phyloP scores from a whole-genome alignment of 2,888 invertebrate species.

The Drosophila formosana region DNA sequence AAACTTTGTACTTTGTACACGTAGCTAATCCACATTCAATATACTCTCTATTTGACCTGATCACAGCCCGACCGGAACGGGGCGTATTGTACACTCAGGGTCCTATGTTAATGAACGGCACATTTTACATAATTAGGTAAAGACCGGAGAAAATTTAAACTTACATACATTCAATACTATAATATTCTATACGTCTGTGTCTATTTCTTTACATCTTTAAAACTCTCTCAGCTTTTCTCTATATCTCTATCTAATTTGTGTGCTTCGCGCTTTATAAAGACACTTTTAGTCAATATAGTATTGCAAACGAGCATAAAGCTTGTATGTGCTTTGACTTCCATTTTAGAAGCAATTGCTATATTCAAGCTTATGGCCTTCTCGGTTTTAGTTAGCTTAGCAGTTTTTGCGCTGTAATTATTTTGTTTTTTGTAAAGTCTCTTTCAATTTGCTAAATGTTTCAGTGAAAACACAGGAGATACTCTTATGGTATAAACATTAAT shows the following conservation, averaged over 20 bases:
- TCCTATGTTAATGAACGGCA: constrained; percentile 85
- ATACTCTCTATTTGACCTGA: constrained; percentile 60
- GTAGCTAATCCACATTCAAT: constrained; percentile 58
- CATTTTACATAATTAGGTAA: constrained; percentile 85
- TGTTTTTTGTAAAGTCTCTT: constrained; percentile 22
- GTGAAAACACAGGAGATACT: constrained; percentile 37
- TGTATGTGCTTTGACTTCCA: constrained; percentile 38
- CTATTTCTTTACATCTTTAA: constrained; percentile 7
- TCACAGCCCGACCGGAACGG: constrained; percentile 84
- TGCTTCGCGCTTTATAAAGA: constrained; percentile 37
- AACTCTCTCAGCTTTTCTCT: constrained; percentile 39
- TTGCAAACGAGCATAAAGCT: constrained; percentile 37
- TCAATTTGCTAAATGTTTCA: constrained; percentile 34
- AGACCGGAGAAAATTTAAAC: constrained; percentile 58
- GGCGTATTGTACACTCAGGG: constrained; percentile 85
- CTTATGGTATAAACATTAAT: constrained; percentile 62
- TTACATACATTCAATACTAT: constrained; percentile 46
- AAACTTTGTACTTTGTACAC: constrained; percentile 24
- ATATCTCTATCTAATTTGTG: constrained; percentile 34
- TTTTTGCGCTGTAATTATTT: constrained; percentile 45
- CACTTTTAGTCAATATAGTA: constrained; percentile 30
- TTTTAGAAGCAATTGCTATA: constrained; percentile 42
- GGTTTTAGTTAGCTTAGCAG: constrained; percentile 50
- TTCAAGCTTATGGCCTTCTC: constrained; percentile 44
- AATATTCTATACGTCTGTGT: constrained; percentile 21